These are phyloP conservation scores for Melipona beecheii DNA, from an alignment of 2,888 invertebrate genomes.

Conservation along the genomic window DNA sequence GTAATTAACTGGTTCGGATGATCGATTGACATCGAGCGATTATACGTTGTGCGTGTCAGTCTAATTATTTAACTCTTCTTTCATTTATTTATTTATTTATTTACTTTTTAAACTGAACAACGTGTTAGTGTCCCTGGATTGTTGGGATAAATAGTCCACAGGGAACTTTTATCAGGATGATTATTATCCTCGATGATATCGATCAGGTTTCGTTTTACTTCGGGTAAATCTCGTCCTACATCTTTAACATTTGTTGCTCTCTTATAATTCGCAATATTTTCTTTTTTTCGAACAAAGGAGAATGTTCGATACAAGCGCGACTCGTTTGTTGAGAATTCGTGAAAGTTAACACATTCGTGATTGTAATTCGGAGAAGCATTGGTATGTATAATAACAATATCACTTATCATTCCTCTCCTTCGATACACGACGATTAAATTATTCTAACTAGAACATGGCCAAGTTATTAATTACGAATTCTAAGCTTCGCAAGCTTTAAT, in stretches of 20 bases:
- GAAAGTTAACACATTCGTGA: conserved; percentile 28
- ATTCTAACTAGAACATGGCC: conserved; percentile 42
- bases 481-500: conserved; percentile 43
- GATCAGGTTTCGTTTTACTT: conserved; percentile 10
- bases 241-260: not conserved
- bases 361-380: conserved; percentile 36
- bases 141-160: conserved; percentile 1
- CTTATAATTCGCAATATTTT: conserved; percentile 18
- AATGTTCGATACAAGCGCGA: conserved; percentile 40
- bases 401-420: conserved; percentile 18
- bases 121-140: conserved; percentile 10
- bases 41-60: conserved; percentile 53
- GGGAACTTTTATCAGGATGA: not conserved
- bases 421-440: conserved; percentile 37
- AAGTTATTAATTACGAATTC: conserved; percentile 44
- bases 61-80: conserved; percentile 13
- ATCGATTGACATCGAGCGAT: conserved; percentile 44
- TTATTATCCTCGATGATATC: conserved; percentile 15
- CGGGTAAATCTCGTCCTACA: not conserved
- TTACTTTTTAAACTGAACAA: conserved; percentile 1
- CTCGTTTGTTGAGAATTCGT: conserved; percentile 35
- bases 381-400: conserved; percentile 18
- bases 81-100: not conserved
- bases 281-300: conserved; percentile 23
- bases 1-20: conserved; percentile 37